Conservation (phyloP, 2,797 vertebrate genomes). For the Corythornis leucogaster region DNA sequence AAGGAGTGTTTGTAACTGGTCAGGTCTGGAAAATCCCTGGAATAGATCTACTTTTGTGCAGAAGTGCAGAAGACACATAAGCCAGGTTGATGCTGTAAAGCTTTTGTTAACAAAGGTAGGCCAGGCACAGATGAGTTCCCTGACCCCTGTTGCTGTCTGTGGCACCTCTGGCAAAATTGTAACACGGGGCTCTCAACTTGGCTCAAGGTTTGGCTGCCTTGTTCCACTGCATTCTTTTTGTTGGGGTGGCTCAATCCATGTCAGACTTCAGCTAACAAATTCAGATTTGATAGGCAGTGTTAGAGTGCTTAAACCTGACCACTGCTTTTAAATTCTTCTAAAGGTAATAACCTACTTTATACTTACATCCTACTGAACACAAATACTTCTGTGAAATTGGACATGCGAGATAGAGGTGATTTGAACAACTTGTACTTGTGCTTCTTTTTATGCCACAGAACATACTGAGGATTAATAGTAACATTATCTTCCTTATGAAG, state of each 20-base stretch:
- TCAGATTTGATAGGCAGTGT: neutral
- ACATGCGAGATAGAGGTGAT: neutral
- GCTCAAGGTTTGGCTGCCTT: neutral
- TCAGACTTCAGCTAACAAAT: neutral
- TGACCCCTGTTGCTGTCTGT: neutral
- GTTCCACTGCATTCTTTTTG: neutral
- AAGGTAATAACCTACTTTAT: neutral
- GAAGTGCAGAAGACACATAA: neutral
- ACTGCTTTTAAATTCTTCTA: slow-evolving; percentile 5
- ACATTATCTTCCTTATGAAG: neutral
- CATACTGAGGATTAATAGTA: slow-evolving; percentile 18
- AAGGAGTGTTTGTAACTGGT: neutral
- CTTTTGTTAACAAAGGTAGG: neutral
- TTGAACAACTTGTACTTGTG: neutral
- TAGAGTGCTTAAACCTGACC: neutral
- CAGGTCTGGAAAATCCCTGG: neutral
- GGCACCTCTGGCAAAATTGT: neutral
- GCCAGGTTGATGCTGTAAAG: neutral
- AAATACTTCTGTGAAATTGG: neutral
- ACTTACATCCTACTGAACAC: neutral
- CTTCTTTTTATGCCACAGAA: slow-evolving; percentile 15
- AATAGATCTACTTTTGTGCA: slow-evolving; percentile 3
- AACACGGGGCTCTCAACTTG: neutral
- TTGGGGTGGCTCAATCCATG: neutral
- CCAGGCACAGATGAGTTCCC: neutral